Evolutionary conservation across 2,888 invertebrate species (phyloP).

Genomic region (Harpalus rubripes): DNA sequence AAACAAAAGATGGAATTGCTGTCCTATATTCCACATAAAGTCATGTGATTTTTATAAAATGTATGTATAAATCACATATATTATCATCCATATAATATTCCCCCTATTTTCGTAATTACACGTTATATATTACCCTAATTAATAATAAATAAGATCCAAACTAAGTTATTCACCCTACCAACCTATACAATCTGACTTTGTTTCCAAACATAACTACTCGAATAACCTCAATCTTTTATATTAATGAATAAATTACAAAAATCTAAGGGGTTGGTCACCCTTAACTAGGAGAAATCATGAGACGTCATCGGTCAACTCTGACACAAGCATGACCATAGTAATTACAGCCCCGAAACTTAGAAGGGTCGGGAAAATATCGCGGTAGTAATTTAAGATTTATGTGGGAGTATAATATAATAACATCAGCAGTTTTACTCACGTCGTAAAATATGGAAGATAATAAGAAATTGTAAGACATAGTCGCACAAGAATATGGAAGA

Average conservation of each 20-base stretch:
- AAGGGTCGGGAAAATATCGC: constrained; percentile 10
- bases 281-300: constrained; percentile 34
- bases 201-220: constrained; percentile 12
- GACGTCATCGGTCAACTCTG: constrained; percentile 12
- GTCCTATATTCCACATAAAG: too few relatives aligned
- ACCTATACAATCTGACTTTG: constrained; percentile 14
- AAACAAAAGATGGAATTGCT: too few relatives aligned
- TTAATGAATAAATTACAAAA: constrained; percentile 48
- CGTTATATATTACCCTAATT: constrained; percentile 22
- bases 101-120: background rate
- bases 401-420: constrained; percentile 23
- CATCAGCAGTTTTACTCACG: background rate
- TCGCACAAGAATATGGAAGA: too few relatives aligned
- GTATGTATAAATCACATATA: background rate
- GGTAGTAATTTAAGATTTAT: constrained; percentile 24
- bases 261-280: constrained; percentile 10
- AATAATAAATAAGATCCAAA: constrained; percentile 27
- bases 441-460: too few relatives aligned
- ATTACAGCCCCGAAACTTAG: constrained; percentile 13
- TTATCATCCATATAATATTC: background rate
- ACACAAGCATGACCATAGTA: constrained; percentile 39
- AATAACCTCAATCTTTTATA: constrained; percentile 18
- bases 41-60: too few relatives aligned
- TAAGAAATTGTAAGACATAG: too few relatives aligned
- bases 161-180: constrained; percentile 9